These are phyloP conservation scores for Actinemys pallida DNA, from an alignment of 2,113 vertebrate genomes.

Conservation along the genomic window DNA sequence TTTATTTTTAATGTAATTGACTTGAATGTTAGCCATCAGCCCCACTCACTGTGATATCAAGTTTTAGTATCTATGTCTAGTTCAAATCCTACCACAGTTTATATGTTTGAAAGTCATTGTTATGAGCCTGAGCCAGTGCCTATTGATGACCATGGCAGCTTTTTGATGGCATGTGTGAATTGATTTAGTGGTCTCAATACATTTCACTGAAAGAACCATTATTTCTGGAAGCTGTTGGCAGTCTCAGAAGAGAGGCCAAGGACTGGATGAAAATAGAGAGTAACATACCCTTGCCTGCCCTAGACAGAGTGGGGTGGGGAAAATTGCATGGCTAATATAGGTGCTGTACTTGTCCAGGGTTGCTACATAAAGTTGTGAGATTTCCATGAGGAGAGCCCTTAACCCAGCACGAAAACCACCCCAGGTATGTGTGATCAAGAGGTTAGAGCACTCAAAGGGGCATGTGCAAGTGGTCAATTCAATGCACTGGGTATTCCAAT, in stretches of 20 bases:
- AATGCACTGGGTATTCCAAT: neutral
- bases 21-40: neutral
- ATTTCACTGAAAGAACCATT: neutral
- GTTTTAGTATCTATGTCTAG: neutral
- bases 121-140: neutral
- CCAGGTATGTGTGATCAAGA: neutral
- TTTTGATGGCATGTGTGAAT: neutral
- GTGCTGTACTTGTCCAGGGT: neutral
- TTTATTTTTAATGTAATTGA: neutral
- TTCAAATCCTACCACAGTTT: neutral
- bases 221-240: neutral
- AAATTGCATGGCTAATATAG: neutral
- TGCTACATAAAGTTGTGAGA: neutral
- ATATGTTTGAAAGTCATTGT: neutral
- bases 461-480: neutral
- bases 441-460: neutral
- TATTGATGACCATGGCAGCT: rapidly evolving
- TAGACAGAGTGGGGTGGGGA: neutral
- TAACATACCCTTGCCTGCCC: neutral
- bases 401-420: neutral
- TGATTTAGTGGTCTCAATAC: neutral
- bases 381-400: neutral
- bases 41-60: neutral
- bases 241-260: rapidly evolving
- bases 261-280: neutral